Percentiles rank a stretch among this genome's conserved stretches.
Evolutionary conservation across 2,888 invertebrate species (phyloP).

Genomic region (Caenorhabditis sulstoni): DNA sequence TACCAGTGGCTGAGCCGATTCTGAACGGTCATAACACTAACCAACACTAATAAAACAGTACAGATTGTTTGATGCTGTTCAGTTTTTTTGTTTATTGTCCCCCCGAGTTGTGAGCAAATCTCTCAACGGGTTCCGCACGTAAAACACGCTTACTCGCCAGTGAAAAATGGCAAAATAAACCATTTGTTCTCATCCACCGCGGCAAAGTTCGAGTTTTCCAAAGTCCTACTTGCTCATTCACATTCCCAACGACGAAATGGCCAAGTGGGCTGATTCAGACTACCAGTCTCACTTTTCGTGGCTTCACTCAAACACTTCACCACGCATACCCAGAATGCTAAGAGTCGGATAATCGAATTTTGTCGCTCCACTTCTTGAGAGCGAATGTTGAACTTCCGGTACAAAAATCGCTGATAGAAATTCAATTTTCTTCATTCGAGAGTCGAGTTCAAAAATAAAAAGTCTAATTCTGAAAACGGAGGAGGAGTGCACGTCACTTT

Average conservation of each 20-base stretch:
- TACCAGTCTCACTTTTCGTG: constrained; percentile 14
- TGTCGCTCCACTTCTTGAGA: not conserved
- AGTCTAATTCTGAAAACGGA: no score
- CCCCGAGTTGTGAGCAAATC: no score
- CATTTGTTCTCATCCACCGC: no score
- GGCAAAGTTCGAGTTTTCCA: not conserved
- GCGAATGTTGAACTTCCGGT: constrained; percentile 28
- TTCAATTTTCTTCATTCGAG: no score
- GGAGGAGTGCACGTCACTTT: no score
- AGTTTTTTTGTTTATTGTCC: no score
- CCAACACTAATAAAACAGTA: constrained; percentile 31
- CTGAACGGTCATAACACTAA: constrained; percentile 4
- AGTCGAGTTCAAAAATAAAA: no score
- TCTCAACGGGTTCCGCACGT: no score
- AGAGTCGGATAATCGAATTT: constrained; percentile 30
- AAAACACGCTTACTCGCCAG: no score
- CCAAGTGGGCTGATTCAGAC: constrained; percentile 28
- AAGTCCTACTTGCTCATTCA: constrained; percentile 1
- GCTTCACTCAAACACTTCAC: constrained; percentile 2
- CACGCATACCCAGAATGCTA: constrained; percentile 39
- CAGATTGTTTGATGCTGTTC: no score
- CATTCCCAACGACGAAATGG: not conserved
- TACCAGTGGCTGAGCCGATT: constrained; percentile 52
- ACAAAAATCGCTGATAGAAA: constrained; percentile 1
- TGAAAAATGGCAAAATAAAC: no score